Conservation (phyloP, 2,797 vertebrate genomes). For the Takifugu ocellatus region DNA sequence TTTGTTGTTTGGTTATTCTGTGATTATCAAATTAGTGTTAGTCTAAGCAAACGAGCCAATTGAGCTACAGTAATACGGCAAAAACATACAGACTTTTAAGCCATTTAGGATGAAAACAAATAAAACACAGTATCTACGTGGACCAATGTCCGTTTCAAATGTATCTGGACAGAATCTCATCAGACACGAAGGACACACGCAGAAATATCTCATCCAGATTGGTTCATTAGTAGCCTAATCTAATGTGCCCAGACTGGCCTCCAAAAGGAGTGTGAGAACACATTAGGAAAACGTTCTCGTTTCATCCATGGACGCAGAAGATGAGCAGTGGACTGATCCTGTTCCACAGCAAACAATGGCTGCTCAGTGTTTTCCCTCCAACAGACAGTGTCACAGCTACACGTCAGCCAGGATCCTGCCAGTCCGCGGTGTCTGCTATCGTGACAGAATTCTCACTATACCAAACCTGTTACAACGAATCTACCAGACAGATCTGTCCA, state of each 20-base stretch:
- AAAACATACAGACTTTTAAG: not conserved
- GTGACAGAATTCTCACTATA: not conserved
- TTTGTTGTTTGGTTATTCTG: not conserved
- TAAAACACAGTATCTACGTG: not conserved
- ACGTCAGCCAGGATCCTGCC: slow-evolving; percentile 13
- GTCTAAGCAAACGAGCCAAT: not conserved
- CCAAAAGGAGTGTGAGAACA: not conserved
- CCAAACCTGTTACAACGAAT: no score
- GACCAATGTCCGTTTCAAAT: no score
- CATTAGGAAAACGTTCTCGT: not conserved
- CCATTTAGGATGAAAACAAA: no score
- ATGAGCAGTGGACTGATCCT: slow-evolving; percentile 27
- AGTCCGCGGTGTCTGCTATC: not conserved
- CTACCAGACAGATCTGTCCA: not conserved
- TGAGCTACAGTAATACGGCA: slow-evolving; percentile 19
- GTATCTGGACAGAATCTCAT: not conserved
- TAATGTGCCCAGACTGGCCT: not conserved
- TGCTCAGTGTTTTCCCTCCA: slow-evolving; percentile 19
- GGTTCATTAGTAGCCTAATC: no score
- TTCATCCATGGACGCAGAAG: not conserved
- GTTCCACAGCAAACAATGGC: slow-evolving; percentile 48
- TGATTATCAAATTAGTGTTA: not conserved
- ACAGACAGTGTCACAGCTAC: slow-evolving; percentile 8
- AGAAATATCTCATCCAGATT: no score
- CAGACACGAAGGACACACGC: no score